These are phyloP conservation scores for Centropus bengalensis DNA, from an alignment of 2,113 vertebrate genomes.

Conservation along the genomic window DNA sequence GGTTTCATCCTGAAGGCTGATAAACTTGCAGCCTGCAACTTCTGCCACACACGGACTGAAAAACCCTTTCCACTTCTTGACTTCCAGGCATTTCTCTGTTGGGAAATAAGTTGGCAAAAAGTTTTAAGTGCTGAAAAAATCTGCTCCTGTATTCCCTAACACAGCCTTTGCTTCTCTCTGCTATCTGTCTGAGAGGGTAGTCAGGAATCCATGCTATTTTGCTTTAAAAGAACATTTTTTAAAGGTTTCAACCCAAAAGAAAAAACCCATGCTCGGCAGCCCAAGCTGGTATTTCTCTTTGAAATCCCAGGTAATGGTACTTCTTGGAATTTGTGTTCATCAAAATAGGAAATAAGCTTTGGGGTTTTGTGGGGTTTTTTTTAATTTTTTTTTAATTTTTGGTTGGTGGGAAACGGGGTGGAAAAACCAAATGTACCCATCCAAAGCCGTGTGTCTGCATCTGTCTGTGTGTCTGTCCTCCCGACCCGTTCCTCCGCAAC, in stretches of 20 bases:
- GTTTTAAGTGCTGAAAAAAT: neutral
- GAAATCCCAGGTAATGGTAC: neutral
- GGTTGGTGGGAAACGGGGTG: no score
- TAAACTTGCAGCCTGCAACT: neutral
- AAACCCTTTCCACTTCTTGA: neutral
- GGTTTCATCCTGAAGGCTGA: neutral
- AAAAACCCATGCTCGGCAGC: neutral
- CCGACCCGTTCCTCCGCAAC: rapidly evolving
- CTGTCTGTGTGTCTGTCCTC: no score
- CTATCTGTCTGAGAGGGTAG: neutral
- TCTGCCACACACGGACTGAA: rapidly evolving
- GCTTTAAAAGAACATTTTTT: neutral
- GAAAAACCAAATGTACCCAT: rapidly evolving
- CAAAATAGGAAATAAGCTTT: neutral
- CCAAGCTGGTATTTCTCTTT: rapidly evolving
- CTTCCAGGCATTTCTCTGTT: neutral
- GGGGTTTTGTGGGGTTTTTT: no score
- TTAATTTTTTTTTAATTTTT: no score
- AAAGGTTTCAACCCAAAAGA: neutral
- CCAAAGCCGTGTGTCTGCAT: rapidly evolving
- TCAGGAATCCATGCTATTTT: rapidly evolving
- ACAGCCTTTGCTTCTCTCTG: neutral
- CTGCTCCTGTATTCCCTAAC: rapidly evolving
- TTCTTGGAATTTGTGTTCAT: neutral
- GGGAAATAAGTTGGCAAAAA: neutral